These are phyloP conservation scores for Caligus rogercresseyi DNA, from an alignment of 1,140 invertebrate genomes.

Conservation along the genomic window DNA sequence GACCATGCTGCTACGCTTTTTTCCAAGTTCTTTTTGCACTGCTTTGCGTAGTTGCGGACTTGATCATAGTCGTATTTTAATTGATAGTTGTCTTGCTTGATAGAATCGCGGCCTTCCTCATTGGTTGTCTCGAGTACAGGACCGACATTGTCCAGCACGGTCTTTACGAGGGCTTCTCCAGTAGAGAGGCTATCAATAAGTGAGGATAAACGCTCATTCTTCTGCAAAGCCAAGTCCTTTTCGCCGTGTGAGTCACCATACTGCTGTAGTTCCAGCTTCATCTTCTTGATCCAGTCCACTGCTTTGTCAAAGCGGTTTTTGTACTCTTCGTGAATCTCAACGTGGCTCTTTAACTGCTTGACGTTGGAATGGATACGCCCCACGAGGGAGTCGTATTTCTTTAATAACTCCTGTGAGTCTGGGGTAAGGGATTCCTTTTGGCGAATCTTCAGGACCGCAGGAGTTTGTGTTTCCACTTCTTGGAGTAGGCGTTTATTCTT, in stretches of 20 bases:
- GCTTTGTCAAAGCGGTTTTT: constrained; percentile 58
- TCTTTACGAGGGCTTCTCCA: constrained; percentile 50
- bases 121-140: constrained; percentile 59
- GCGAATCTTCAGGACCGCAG: constrained; percentile 42
- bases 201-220: constrained; percentile 48
- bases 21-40: constrained; percentile 53
- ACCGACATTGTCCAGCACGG: constrained; percentile 53
- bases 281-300: constrained; percentile 67
- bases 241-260: constrained; percentile 65
- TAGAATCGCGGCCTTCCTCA: constrained; percentile 61
- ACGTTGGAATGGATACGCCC: constrained; percentile 27
- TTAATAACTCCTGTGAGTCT: constrained; percentile 47
- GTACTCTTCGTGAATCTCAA: constrained; percentile 68
- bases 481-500: constrained; percentile 36
- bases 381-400: constrained; percentile 48
- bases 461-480: constrained; percentile 53
- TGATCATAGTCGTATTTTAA: constrained; percentile 69
- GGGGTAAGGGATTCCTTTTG: constrained; percentile 25
- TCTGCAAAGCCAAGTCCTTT: constrained; percentile 49
- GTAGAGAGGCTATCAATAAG: constrained; percentile 45
- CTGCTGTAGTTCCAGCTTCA: constrained; percentile 61
- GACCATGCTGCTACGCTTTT: constrained; percentile 69
- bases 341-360: constrained; percentile 54
- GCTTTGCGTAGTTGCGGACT: constrained; percentile 56
- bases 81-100: constrained; percentile 63